phyloP scores from a whole-genome alignment of 2,113 vertebrate genomes.

The Tragelaphus buxtoni region DNA sequence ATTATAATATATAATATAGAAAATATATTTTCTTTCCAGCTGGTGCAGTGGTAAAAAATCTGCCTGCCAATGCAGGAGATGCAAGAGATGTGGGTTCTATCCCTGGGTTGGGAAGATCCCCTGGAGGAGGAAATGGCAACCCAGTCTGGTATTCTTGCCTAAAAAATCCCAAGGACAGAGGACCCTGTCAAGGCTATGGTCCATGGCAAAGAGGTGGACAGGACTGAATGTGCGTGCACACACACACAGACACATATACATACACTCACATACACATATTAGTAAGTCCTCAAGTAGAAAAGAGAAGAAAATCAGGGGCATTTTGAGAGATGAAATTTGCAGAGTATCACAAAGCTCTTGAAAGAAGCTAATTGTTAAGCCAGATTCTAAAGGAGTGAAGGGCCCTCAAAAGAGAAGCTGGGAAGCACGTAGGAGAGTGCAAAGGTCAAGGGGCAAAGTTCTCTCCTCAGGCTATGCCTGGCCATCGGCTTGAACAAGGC shows the following conservation, averaged over 20 bases:
- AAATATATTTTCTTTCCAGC: not conserved
- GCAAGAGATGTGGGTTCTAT: not conserved
- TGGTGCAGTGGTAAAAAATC: not conserved
- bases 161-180: not conserved
- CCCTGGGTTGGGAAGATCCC: not conserved
- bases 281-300: not conserved
- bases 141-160: not conserved
- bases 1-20: not conserved
- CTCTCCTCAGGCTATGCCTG: accelerated
- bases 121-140: not conserved
- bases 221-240: not conserved
- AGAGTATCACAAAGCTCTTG: not conserved
- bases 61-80: not conserved
- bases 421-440: not conserved
- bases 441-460: not conserved
- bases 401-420: not conserved
- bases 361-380: not conserved
- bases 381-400: not conserved
- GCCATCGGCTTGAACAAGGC: not conserved
- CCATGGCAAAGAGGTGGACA: not conserved
- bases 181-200: not conserved
- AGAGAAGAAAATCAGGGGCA: not conserved
- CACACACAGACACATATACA: not conserved
- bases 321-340: not conserved
- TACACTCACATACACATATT: not conserved